A percentile compares a stretch with the other conserved stretches of the same genome.
phyloP scores from a whole-genome alignment of 2,888 invertebrate species.

The Tiliacea aurago region DNA sequence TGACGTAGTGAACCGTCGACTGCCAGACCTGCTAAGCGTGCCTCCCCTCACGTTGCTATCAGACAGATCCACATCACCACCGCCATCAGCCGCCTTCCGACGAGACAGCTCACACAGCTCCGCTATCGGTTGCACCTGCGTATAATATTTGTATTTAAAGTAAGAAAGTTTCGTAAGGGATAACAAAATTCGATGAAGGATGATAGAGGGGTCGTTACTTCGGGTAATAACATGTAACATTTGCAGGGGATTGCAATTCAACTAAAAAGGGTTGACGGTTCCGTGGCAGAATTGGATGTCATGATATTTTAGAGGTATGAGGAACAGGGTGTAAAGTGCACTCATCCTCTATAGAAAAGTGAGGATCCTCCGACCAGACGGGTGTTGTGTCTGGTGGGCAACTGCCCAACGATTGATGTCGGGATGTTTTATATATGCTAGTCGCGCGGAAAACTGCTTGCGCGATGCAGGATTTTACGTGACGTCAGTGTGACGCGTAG shows the following conservation, averaged over 20 bases:
- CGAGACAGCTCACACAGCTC: conserved; percentile 97
- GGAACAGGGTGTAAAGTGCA: too few relatives aligned
- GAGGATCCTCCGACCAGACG: too few relatives aligned
- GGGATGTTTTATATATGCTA: too few relatives aligned
- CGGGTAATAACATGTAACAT: conserved; percentile 3
- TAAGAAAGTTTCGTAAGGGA: conserved; percentile 3
- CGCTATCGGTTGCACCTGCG: conserved; percentile 97
- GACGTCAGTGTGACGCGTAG: too few relatives aligned
- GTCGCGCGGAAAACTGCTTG: too few relatives aligned
- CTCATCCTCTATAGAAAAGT: too few relatives aligned
- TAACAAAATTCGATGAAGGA: conserved; percentile 2
- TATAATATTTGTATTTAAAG: conserved; percentile 30
- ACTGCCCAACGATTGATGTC: too few relatives aligned
- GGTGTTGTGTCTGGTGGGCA: too few relatives aligned
- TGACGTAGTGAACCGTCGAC: conserved; percentile 93
- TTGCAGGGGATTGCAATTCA: not conserved
- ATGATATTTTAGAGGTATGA: too few relatives aligned
- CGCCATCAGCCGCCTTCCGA: conserved; percentile 92
- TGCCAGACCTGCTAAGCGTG: conserved; percentile 95
- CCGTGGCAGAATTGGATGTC: not conserved
- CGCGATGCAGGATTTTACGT: too few relatives aligned
- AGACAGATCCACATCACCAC: conserved; percentile 92
- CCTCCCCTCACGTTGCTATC: conserved; percentile 92
- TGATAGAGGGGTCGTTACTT: not conserved
- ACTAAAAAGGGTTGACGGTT: not conserved